Evolutionary conservation across 37 sponge, comb jelly and placozoan genomes (phyloP).

Genomic region (Haliclona indistincta): DNA sequence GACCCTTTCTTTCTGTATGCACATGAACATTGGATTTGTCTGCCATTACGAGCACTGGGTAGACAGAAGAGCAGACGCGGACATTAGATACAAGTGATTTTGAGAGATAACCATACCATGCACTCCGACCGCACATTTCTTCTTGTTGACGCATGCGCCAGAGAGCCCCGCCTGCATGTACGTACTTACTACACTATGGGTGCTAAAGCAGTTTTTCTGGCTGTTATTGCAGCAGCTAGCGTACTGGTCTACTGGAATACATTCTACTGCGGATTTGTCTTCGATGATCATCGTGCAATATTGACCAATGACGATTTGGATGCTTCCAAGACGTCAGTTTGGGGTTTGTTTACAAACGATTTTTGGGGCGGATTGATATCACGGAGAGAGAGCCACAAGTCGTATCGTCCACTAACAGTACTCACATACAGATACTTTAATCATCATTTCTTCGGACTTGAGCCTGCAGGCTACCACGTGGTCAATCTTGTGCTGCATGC

Average conservation of each 20-base stretch:
- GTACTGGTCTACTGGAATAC: slow-evolving; percentile 68
- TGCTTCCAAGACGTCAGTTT: slow-evolving; percentile 58
- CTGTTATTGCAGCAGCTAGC: slow-evolving; percentile 36
- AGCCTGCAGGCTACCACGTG: slow-evolving; percentile 72
- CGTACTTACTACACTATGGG: too few species aligned
- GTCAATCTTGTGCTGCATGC: slow-evolving; percentile 79
- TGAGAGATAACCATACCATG: slow-evolving; percentile 41
- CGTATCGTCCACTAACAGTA: slow-evolving; percentile 90
- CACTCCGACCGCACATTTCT: slow-evolving; percentile 75
- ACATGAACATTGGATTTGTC: slow-evolving; percentile 50
- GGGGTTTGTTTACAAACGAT: slow-evolving; percentile 66
- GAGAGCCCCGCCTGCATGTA: not conserved
- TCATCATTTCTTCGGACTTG: slow-evolving; percentile 51
- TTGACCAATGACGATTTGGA: slow-evolving; percentile 83
- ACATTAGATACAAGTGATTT: not conserved
- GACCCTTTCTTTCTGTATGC: slow-evolving; percentile 42
- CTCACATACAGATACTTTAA: slow-evolving; percentile 84
- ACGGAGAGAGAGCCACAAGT: slow-evolving; percentile 85
- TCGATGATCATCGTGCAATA: slow-evolving; percentile 89
- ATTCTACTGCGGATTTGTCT: slow-evolving; percentile 74
- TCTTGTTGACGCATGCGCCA: not conserved
- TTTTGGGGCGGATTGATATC: slow-evolving; percentile 94
- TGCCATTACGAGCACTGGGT: slow-evolving; percentile 39
- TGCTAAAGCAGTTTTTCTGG: too few species aligned
- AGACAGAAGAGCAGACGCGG: not conserved